Evolutionary conservation across 2,888 invertebrate species (phyloP).

Genomic region (Agriopis marginaria): DNA sequence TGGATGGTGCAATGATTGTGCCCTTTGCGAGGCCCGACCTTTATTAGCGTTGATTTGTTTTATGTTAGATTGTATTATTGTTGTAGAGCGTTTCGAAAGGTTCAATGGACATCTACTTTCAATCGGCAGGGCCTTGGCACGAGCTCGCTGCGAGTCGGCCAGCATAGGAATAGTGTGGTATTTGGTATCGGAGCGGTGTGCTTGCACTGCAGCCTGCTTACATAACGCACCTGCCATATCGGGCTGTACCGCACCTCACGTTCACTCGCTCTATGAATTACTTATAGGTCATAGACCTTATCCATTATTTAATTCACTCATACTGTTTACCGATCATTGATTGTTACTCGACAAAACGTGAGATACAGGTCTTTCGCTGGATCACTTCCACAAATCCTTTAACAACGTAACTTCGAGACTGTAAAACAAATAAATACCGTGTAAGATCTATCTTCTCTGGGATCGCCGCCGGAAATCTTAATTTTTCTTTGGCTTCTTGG

Average conservation of each 20-base stretch:
- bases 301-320: conserved; percentile 75
- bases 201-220: conserved; percentile 72
- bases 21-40: conserved; percentile 60
- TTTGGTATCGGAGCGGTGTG: conserved; percentile 68
- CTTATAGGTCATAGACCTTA: conserved; percentile 84
- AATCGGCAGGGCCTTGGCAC: conserved; percentile 78
- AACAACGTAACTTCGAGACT: conserved; percentile 47
- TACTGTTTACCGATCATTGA: conserved; percentile 60
- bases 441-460: conserved; percentile 52
- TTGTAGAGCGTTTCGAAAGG: conserved; percentile 60
- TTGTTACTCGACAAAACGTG: conserved; percentile 46
- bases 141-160: conserved; percentile 59
- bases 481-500: conserved; percentile 52
- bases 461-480: conserved; percentile 62
- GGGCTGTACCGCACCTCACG: conserved; percentile 79
- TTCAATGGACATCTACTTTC: conserved; percentile 74
- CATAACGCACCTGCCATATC: conserved; percentile 86
- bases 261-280: conserved; percentile 84
- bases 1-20: conserved; percentile 61
- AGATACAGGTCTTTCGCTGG: conserved; percentile 34
- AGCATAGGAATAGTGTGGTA: conserved; percentile 77
- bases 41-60: conserved; percentile 55
- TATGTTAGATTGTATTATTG: conserved; percentile 51
- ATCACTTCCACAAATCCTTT: conserved; percentile 39
- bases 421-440: conserved; percentile 65